phyloP scores from a whole-genome alignment of 2,113 vertebrate species.

The Ceyx cyanopectus region DNA sequence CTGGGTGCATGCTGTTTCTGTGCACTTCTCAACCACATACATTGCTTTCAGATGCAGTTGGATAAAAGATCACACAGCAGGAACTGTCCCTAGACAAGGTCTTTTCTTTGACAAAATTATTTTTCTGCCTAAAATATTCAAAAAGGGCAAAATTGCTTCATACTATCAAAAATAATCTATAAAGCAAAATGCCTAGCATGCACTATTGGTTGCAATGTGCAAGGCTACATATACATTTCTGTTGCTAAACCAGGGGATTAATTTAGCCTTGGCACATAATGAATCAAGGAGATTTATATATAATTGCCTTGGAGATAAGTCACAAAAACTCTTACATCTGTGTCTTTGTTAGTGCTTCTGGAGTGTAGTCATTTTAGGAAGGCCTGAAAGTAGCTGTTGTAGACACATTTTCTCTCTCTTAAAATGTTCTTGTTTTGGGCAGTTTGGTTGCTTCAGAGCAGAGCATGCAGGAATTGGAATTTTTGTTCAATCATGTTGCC shows the following conservation, averaged over 20 bases:
- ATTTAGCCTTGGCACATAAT: conserved; percentile 39
- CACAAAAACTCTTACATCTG: conserved; percentile 63
- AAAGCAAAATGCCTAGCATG: conserved; percentile 27
- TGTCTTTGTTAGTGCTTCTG: conserved; percentile 62
- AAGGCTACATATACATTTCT: neutral
- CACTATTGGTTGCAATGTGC: neutral
- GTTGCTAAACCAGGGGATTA: conserved; percentile 33
- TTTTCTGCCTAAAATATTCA: neutral
- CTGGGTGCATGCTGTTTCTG: neutral
- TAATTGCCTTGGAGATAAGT: conserved; percentile 50
- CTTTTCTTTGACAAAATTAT: neutral
- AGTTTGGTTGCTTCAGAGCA: neutral
- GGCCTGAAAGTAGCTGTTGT: conserved; percentile 30
- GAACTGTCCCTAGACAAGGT: neutral
- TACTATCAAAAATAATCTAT: conserved; percentile 2
- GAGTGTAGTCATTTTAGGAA: conserved; percentile 53
- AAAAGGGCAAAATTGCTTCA: neutral
- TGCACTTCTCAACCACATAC: neutral
- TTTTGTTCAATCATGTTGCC: neutral
- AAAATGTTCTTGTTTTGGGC: neutral
- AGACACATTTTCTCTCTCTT: neutral
- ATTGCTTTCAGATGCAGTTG: neutral
- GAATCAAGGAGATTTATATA: conserved; percentile 57
- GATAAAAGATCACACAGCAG: neutral
- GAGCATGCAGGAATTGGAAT: neutral